These are phyloP conservation scores for Epinotia ramella DNA, from an alignment of 2,888 invertebrate genomes.

Conservation along the genomic window DNA sequence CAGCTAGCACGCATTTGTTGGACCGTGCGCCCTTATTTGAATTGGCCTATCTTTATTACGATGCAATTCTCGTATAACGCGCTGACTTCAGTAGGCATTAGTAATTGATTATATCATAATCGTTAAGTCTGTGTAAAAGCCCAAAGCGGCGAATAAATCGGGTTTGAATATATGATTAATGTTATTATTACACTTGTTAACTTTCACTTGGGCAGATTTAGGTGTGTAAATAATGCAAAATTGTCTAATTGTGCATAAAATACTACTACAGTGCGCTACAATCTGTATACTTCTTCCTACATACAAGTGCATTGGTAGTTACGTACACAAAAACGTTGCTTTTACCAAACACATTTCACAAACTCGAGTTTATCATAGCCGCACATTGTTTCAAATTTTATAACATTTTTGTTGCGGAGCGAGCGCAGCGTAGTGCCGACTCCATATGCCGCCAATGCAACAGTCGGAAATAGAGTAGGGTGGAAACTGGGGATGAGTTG, in stretches of 20 bases:
- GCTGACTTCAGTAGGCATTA: slow-evolving; percentile 18
- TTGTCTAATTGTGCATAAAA: no score
- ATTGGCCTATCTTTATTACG: slow-evolving; percentile 73
- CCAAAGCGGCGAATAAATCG: background rate
- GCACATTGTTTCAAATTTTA: slow-evolving; percentile 52
- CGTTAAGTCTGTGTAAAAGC: slow-evolving; percentile 14
- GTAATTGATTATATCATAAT: slow-evolving; percentile 42
- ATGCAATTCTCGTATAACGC: slow-evolving; percentile 65
- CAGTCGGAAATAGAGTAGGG: slow-evolving; percentile 76
- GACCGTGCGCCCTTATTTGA: slow-evolving; percentile 73
- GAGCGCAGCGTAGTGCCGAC: slow-evolving; percentile 60
- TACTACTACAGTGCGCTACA: no score
- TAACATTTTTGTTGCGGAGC: slow-evolving; percentile 55
- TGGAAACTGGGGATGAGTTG: slow-evolving; percentile 78
- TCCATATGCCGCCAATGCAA: slow-evolving; percentile 76
- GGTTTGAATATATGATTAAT: background rate
- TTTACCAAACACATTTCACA: slow-evolving; percentile 20
- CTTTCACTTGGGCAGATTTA: no score
- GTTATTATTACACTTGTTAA: background rate
- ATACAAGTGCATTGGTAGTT: no score
- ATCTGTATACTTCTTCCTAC: no score
- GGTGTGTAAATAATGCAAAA: no score
- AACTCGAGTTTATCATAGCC: slow-evolving; percentile 29
- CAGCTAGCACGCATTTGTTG: slow-evolving; percentile 73
- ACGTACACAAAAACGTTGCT: slow-evolving; percentile 4